Evolutionary conservation across 2,888 invertebrate genomes (phyloP).

Genomic region (Cerastoderma edule): DNA sequence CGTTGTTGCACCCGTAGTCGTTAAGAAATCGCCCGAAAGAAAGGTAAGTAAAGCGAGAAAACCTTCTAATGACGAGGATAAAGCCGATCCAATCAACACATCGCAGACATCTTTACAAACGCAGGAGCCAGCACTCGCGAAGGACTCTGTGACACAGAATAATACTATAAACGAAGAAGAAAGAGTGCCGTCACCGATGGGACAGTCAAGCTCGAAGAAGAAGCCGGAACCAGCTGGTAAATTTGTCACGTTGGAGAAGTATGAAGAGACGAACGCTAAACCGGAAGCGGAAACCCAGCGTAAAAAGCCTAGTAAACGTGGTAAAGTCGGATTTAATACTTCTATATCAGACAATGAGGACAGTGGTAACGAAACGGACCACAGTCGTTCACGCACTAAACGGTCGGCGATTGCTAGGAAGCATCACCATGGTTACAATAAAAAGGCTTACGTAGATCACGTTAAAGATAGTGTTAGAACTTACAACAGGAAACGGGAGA

Average conservation of each 20-base stretch:
- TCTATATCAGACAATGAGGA: conserved; percentile 48
- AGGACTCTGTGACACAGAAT: conserved; percentile 32
- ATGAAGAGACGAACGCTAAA: conserved; percentile 22
- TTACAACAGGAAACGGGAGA: conserved; percentile 69
- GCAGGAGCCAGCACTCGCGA: conserved; percentile 8
- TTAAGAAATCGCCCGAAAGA: not conserved
- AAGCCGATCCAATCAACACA: conserved; percentile 50
- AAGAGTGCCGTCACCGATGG: conserved; percentile 37
- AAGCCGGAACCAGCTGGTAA: conserved; percentile 40
- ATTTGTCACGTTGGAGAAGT: conserved; percentile 42
- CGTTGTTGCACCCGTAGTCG: not conserved
- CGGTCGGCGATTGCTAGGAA: not conserved
- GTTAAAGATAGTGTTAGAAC: conserved; percentile 72
- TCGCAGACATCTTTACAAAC: conserved; percentile 41
- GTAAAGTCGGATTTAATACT: conserved; percentile 42
- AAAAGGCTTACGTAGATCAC: conserved; percentile 49
- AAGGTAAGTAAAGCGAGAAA: conserved; percentile 29
- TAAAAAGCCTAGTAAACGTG: conserved; percentile 8
- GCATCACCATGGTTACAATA: conserved; percentile 8
- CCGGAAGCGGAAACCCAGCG: conserved; percentile 16
- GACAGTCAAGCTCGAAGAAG: conserved; percentile 35
- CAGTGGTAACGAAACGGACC: conserved; percentile 58
- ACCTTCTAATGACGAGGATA: conserved; percentile 43
- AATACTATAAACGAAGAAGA: conserved; percentile 26
- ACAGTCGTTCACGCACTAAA: conserved; percentile 31